Conservation (phyloP, 2,888 invertebrate genomes). For the Meta bourneti region DNA sequence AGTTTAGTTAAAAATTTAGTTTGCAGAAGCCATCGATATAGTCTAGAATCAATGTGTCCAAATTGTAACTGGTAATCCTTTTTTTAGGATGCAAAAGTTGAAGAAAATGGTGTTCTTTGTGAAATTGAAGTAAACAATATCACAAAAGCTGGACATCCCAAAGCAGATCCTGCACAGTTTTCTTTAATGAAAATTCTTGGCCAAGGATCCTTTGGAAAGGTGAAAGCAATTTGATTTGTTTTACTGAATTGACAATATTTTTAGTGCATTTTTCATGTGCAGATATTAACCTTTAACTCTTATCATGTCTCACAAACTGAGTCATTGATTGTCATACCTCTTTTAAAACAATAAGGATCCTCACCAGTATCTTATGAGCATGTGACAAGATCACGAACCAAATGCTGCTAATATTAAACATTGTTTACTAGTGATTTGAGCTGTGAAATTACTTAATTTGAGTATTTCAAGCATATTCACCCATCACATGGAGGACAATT, state of each 20-base stretch:
- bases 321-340: not conserved
- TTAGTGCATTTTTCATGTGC: not conserved
- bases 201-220: conserved; percentile 98
- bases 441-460: too few relatives aligned
- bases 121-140: conserved; percentile 96
- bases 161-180: conserved; percentile 97
- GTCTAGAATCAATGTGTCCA: not conserved
- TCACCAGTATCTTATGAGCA: not conserved
- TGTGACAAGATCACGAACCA: too few relatives aligned
- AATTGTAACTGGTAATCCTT: not conserved
- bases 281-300: not conserved
- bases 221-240: conserved; percentile 80
- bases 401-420: too few relatives aligned
- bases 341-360: not conserved
- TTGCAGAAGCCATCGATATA: not conserved
- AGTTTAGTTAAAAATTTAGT: not conserved
- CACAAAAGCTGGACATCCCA: conserved; percentile 94
- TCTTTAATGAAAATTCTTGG: conserved; percentile 97
- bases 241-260: not conserved
- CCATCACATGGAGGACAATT: too few relatives aligned
- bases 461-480: too few relatives aligned
- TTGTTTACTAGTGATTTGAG: too few relatives aligned
- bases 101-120: conserved; percentile 80
- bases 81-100: conserved; percentile 6
- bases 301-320: not conserved